Percentiles rank a stretch among this genome's conserved stretches.
These are phyloP conservation scores for Hiodon tergisus DNA, from an alignment of 2,113 vertebrate genomes.

Conservation along the genomic window DNA sequence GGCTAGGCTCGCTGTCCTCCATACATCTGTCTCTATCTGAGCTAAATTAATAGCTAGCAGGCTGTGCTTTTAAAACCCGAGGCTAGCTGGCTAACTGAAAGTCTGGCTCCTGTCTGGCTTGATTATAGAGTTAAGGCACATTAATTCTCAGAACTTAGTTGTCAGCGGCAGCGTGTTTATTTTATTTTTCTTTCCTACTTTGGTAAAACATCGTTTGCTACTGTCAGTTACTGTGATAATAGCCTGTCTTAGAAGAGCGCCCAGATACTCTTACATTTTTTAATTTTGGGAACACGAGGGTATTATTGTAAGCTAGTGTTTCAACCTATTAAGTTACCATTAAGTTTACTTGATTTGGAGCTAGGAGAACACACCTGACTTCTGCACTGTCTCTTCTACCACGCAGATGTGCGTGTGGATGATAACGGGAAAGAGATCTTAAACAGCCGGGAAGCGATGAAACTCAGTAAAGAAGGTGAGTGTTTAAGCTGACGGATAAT, in stretches of 20 bases:
- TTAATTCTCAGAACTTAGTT: not conserved
- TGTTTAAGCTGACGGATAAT: slow-evolving; percentile 13
- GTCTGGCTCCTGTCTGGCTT: not conserved
- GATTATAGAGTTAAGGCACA: not conserved
- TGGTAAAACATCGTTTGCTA: not conserved
- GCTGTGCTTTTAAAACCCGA: not conserved
- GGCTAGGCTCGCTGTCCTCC: slow-evolving; percentile 47
- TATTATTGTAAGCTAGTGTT: not conserved
- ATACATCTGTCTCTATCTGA: slow-evolving; percentile 44
- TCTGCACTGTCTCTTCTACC: slow-evolving; percentile 46
- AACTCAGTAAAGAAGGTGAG: slow-evolving; percentile 86
- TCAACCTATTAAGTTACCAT: too few relatives aligned
- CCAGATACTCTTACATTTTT: not conserved
- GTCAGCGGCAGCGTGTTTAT: not conserved
- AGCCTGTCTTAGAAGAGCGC: not conserved
- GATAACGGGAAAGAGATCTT: slow-evolving; percentile 76
- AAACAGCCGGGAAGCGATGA: slow-evolving; percentile 80
- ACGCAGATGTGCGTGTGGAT: slow-evolving; percentile 76
- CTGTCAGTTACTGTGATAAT: not conserved
- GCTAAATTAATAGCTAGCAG: not conserved
- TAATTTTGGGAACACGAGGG: not conserved
- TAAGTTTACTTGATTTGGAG: not conserved
- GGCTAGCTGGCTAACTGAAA: not conserved
- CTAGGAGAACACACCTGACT: not conserved
- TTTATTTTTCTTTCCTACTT: too few relatives aligned